Evolutionary conservation across 1,140 invertebrate species (phyloP), one percentile per base, ranked within the genome.

Genomic region (Samia ricini): DNA sequence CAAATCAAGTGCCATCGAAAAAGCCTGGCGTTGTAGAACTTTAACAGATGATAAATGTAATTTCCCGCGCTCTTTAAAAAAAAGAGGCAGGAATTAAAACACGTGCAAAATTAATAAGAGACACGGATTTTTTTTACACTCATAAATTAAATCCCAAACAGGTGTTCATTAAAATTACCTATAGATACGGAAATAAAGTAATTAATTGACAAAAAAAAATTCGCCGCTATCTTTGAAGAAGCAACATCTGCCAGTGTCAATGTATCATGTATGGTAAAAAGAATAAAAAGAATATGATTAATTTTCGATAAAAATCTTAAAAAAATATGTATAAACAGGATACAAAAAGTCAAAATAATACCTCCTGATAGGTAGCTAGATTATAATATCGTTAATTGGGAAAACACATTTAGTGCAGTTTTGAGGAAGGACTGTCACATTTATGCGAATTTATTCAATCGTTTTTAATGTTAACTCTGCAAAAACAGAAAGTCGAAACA

Each of bases 1-100:
- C n/a, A n/a, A n/a, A n/a, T n/a, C n/a, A n/a, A n/a, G n/a, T n/a
- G n/a, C n/a, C n/a, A n/a, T n/a, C 8, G 36, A 42, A 18, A 19
- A 18, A 54, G 10, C 52, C 22, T 54, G 52, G 52, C 52, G 56
- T 26, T 3, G 33, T 15, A 20, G n/a, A 20, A 20, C 19, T 19
- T 20, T 36, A 29, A 57, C 56, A 57, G 18, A 18, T 42, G 56
- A 33, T 21, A 36, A 20, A 10, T 57, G 21, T 22, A 51, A 51
- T 57, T 36, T 57, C 29, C 56, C 52, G 52, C 22, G 22, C 52
- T 42, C 33, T 15, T 42, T 42, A 42, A 15, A 15, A 42, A 42
- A 42, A 42, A 42, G 3, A 42, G 33, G 12, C 12, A 12, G 12
- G n/a, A 42, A 42, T 42, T 42, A 12, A 42, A 42, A 12, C 33